Evolutionary conservation across 30 jellyfish, hydroid and myxozoan genomes (phyloP), one percentile per base, ranked within the genome.

Genomic region (Hydra vulgaris): DNA sequence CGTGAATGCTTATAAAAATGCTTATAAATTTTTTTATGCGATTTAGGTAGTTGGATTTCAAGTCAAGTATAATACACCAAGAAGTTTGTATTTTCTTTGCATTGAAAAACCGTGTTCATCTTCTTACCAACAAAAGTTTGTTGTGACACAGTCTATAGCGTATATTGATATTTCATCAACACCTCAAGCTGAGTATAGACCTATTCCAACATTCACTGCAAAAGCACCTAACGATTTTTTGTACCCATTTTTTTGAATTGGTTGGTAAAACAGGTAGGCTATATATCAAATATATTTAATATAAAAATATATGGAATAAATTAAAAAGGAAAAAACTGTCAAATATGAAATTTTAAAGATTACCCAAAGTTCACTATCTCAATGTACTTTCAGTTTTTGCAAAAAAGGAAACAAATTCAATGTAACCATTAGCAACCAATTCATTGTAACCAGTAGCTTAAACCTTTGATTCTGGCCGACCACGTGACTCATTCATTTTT

Each of bases 201-300:
- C 96, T 23, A 83, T 83, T 73, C 98, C 98, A n/a, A 71, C 86
- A 15, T 92, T 87, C 79, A 89, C 81, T 66, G 87, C 94, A 18
- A 92, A 92, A 72, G 98, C 98, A 1, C 98, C 98, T 16, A 77
- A 87, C 54, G 98, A 92, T 77, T 92, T 92, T 87, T 92, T 92
- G 85, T 92, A 87, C 76, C 98, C 98, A 40, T 92, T 92, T 82
- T 83, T 85, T 22, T 92, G 84, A 86, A 70, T 20, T 8, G 76
- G 26, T 70, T 7, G 0, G 26, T 23, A 21, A 61, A 61, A 61
- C 18, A 61, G 20, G 20, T 61, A n/a, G 72, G 15, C 15, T 15
- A 56, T 56, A 15, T 56, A 56, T 56, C 15, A 56, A n/a, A n/a
- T n/a, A n/a, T n/a, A n/a, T n/a, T n/a, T n/a, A n/a, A n/a, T n/a